Evolutionary conservation across 2,797 vertebrate species (phyloP).

Genomic region (Pseudomugil gertrudae): DNA sequence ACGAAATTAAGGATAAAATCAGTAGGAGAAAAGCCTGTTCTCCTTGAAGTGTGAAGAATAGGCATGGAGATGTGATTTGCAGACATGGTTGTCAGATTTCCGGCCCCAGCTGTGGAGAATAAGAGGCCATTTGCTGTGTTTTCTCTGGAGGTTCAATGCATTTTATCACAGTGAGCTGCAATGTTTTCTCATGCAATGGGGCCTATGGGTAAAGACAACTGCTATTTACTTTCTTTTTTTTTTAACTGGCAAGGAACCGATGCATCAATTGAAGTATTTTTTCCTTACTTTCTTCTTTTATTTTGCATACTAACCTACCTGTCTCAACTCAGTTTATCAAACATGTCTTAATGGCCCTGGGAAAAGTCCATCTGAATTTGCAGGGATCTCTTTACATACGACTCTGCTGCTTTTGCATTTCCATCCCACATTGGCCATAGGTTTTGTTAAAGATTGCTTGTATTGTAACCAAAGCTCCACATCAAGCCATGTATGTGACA

Average conservation of each 20-base stretch:
- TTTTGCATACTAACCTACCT: conserved; percentile 24
- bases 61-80: conserved; percentile 74
- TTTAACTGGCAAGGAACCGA: conserved; percentile 36
- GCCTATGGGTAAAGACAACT: conserved; percentile 37
- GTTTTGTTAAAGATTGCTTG: conserved; percentile 48
- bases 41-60: conserved; percentile 64
- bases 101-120: conserved; percentile 57
- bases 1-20: conserved; percentile 74
- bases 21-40: conserved; percentile 45
- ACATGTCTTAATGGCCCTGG: conserved; percentile 60
- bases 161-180: conserved; percentile 27
- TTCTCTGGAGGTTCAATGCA: conserved; percentile 27
- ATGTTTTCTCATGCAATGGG: conserved; percentile 45
- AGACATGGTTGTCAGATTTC: conserved; percentile 75
- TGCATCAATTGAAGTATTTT: conserved; percentile 10
- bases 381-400: conserved; percentile 29
- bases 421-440: conserved; percentile 20
- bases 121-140: conserved; percentile 37
- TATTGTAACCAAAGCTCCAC: conserved; percentile 43
- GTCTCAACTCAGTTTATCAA: conserved; percentile 66
- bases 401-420: conserved; percentile 10
- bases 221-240: conserved; percentile 41
- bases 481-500: not conserved
- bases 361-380: conserved; percentile 47
- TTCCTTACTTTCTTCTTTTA: conserved; percentile 15